These are phyloP conservation scores for Dorcus hopei DNA, from an alignment of 2,888 invertebrate genomes.

Conservation along the genomic window DNA sequence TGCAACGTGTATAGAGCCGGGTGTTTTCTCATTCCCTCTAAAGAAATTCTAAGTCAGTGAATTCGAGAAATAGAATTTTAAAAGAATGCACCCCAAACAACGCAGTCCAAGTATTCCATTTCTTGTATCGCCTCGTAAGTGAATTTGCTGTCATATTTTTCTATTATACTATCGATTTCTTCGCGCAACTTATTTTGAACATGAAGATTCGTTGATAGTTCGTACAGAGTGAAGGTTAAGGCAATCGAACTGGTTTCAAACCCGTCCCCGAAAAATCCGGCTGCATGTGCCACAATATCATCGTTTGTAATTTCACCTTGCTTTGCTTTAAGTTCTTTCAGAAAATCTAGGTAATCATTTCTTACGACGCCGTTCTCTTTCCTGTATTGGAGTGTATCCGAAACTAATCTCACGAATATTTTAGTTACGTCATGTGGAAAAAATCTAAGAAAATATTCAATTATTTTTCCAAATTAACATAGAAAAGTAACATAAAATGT, in stretches of 20 bases:
- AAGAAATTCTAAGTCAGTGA: not conserved
- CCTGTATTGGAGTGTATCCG: conserved; percentile 42
- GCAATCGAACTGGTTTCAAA: conserved; percentile 50
- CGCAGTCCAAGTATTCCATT: conserved; percentile 38
- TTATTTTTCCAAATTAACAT: no score
- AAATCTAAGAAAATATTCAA: conserved; percentile 18
- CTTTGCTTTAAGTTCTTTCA: conserved; percentile 38
- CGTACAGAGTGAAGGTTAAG: conserved; percentile 44
- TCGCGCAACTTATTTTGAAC: conserved; percentile 52
- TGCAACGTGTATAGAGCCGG: conserved; percentile 29
- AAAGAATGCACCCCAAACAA: conserved; percentile 4
- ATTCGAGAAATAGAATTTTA: not conserved
- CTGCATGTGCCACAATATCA: conserved; percentile 39
- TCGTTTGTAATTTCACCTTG: conserved; percentile 21
- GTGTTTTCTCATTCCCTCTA: conserved; percentile 27
- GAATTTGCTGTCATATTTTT: conserved; percentile 44
- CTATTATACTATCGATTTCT: conserved; percentile 53
- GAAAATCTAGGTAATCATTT: conserved; percentile 45
- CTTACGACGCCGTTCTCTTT: conserved; percentile 41
- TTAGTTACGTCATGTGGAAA: conserved; percentile 28
- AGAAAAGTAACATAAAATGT: no score
- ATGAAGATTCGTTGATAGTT: conserved; percentile 48
- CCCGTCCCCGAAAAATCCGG: conserved; percentile 50
- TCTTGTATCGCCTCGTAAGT: conserved; percentile 52
- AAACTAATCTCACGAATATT: conserved; percentile 39